phyloP scores from a whole-genome alignment of 2,797 vertebrate genomes.

The Sebastes steindachneri region DNA sequence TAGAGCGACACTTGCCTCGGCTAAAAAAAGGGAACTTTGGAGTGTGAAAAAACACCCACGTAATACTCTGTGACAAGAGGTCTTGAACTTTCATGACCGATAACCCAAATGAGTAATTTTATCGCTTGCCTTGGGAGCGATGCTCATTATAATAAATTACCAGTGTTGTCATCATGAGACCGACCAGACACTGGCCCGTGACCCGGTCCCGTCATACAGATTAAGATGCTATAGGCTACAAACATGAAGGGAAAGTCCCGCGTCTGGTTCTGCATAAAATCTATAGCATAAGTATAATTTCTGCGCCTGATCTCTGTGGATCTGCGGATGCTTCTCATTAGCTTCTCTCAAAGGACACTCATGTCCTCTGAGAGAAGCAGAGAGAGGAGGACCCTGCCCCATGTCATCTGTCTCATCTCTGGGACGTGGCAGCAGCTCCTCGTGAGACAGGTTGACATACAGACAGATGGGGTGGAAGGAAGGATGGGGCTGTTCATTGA shows the following conservation, averaged over 20 bases:
- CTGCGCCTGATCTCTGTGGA: not conserved
- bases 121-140: not conserved
- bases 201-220: slow-evolving; percentile 10
- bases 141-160: slow-evolving; percentile 34
- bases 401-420: slow-evolving; percentile 45
- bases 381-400: slow-evolving; percentile 16
- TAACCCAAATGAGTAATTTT: slow-evolving; percentile 35
- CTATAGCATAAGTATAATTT: not conserved
- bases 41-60: not conserved
- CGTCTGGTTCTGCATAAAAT: not conserved
- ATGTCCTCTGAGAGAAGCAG: slow-evolving; percentile 25
- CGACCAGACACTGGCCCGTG: not conserved
- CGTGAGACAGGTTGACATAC: slow-evolving; percentile 56
- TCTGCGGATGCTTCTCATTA: slow-evolving; percentile 33
- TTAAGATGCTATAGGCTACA: not conserved
- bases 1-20: not conserved
- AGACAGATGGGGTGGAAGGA: slow-evolving; percentile 14
- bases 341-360: slow-evolving; percentile 17
- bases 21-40: slow-evolving; percentile 7
- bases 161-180: slow-evolving; percentile 6
- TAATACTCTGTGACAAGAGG: slow-evolving; percentile 15
- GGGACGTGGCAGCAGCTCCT: slow-evolving; percentile 50
- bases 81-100: slow-evolving; percentile 22
- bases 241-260: not conserved
- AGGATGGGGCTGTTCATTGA: slow-evolving; percentile 56